Base-by-base conservation (phyloP, 2,888 invertebrate genomes). In the Gymnoscelis rufifasciata region DNA sequence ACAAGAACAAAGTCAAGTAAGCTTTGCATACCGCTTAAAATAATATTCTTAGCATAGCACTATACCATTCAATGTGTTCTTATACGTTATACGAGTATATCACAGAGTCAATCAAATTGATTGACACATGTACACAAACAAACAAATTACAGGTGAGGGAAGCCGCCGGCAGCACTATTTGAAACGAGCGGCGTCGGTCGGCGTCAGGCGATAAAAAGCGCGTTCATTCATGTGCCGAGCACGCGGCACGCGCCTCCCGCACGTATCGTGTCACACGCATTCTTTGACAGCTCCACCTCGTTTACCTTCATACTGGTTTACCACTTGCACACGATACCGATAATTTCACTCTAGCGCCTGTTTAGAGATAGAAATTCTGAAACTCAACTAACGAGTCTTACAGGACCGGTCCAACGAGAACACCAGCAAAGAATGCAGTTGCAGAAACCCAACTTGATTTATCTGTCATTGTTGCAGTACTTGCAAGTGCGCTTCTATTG, bases 201-300 rank as follows among this genome's bases (percentile, higher is more conserved):
- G n/a, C n/a, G n/a, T n/a, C n/a, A n/a, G n/a, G n/a, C 72, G 75
- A 83, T 81, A 83, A 83, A 83, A 83, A 79, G 76, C 74, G 72
- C 60, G 69, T 68, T 68, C 75, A 75, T 74, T 74, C 69, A 75
- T 68, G 71, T 57, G 55, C 39, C 41, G 44, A 56, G 49, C 52
- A 38, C 54, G 54, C 47, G 56, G 52, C 57, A 36, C 54, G 43
- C 43, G 44, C 38, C 30, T 33, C 45, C 59, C 54, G 52, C 56
- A 50, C 57, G 44, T 41, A 38, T 33, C 64, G 60, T 66, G 66
- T 70, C 69, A 73, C 74, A 78, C 78, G 76, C 78, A 74, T 76
- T 78, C 79, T 73, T 73, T 73, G 71, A 75, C 75, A 76, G 70
- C 71, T 70, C 70, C 72, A 71, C 67, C 69, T 70, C 64, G 68